Base-by-base conservation (phyloP, 92 coral and sea anemone genomes). In the Phymanthus crucifer region DNA sequence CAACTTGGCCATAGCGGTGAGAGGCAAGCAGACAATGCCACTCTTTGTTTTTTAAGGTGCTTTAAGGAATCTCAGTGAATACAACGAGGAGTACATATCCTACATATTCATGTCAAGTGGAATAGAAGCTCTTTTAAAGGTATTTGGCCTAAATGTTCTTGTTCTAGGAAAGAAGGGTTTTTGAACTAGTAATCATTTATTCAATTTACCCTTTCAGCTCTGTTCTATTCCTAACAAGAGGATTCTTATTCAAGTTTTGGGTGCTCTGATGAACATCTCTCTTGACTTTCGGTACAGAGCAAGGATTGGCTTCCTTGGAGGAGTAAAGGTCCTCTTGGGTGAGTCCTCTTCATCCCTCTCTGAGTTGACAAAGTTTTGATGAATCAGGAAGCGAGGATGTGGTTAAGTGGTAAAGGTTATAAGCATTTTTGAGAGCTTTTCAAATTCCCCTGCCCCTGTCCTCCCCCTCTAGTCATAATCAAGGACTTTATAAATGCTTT, bases 231-330 rank as follows among this genome's bases (percentile, higher is more conserved):
- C 98, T 33, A 73, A 87, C 76, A 91, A 78, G 38, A 88, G 67
- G 18, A 76, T 96, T 37, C 89, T 94, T 57, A 72, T 67, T 29
- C 94, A 96, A 78, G 99, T 92, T 8, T 73, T 88, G 2, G 98
- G 96, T 0, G 94, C 99, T 0, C 75, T 96, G 29, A 81, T 89
- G 17, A 96, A 93, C 75, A 81, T 96, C 34, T 91, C 98, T 7
- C 56, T 90, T 24, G 91, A 84, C 80, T 74, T 61, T 32, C 93
- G 85, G 79, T 86, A 85, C 71, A 79, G 93, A 70, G 96, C 86
- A 6, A 86, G 98, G 45, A 91, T 96, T 67, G 98, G 99, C 1
- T 89, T 38, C 81, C 92, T 96, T 45, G 99, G 99, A 23, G 99
- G 99, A 14, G 83, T 93, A 80, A 84, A 89, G 79, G 79, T 75